phyloP scores from a whole-genome alignment of 1,140 invertebrate genomes.

The Apis laboriosa region DNA sequence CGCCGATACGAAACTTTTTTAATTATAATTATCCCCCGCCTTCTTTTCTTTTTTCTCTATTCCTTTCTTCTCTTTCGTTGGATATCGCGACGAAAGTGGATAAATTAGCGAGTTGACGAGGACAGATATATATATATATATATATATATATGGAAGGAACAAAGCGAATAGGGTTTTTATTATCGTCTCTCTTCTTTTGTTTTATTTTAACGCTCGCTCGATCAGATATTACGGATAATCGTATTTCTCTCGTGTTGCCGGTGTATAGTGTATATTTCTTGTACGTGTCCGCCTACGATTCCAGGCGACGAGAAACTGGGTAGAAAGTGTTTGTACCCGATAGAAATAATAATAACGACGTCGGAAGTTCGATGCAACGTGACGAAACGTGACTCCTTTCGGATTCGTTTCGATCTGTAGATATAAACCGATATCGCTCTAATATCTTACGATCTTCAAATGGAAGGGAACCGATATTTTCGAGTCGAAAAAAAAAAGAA shows the following conservation, averaged over 20 bases:
- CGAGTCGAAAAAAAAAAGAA: too few species aligned
- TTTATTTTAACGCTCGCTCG: not conserved
- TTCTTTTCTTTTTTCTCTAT: not conserved
- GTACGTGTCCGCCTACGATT: constrained; percentile 9
- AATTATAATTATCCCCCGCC: constrained; percentile 19
- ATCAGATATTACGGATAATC: not conserved
- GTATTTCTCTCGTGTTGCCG: not conserved
- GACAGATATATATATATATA: not conserved
- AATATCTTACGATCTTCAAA: too few species aligned
- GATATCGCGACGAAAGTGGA: not conserved
- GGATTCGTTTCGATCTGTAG: constrained; percentile 17
- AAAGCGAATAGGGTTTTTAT: too few species aligned
- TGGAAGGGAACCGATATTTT: too few species aligned
- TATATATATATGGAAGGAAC: not conserved
- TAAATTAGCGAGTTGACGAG: not conserved
- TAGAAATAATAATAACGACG: constrained; percentile 41
- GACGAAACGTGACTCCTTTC: constrained; percentile 23
- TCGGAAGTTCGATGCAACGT: constrained; percentile 38
- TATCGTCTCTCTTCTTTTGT: not conserved
- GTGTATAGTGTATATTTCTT: not conserved
- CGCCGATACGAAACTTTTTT: constrained; percentile 34
- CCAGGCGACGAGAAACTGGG: constrained; percentile 19
- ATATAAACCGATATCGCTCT: too few species aligned
- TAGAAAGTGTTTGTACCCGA: constrained; percentile 38
- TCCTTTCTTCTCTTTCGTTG: not conserved